Evolutionary conservation across 2,797 vertebrate genomes (phyloP), one percentile per base, ranked within the genome.

Genomic region (Sebastolobus altivelis): DNA sequence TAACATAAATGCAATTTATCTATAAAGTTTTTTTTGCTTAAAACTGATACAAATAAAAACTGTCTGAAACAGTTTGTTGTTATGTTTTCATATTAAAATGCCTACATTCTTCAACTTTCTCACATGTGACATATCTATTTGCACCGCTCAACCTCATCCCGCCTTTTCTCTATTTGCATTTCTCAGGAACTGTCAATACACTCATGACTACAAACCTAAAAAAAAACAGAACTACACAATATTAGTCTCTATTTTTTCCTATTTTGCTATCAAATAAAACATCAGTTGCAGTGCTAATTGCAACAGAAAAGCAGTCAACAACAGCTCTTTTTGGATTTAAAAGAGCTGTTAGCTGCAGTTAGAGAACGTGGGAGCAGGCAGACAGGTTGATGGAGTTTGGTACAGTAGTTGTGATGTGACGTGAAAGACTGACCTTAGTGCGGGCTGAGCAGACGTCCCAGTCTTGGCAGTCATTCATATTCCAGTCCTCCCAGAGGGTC

Each of bases 341-440:
- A 69, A 56, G 54, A 83, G 76, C 77, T 25, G 25, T 25, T 25
- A 25, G 25, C 25, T 25, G 25, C 25, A 54, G 60, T 40, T 9
- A 20, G 62, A 75, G 58, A 54, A 43, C 2, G 63, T 52, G 35
- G 59, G 59, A 80, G 81, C 70, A 75, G 58, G 72, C 72, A 88
- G 78, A 85, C 68, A 71, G 81, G 73, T 72, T 73, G 83, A 75
- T 80, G 71, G 49, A 87, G 89, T 74, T 80, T 33, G 49, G 25
- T 54, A 5, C 46, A 46, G 12, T 77, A 52, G 78, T 72, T 87
- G 75, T 84, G 79, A 82, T 81, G 68, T 75, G 87, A 87, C 69
- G 80, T 70, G 68, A 90, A 25, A 25, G 70, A 96, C 95, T 95
- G 94, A 96, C 95, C 95, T 96, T 87, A 88, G 88, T 55, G 82